Evolutionary conservation across 2,797 vertebrate genomes (phyloP).

Genomic region (Cossypha polioptera): DNA sequence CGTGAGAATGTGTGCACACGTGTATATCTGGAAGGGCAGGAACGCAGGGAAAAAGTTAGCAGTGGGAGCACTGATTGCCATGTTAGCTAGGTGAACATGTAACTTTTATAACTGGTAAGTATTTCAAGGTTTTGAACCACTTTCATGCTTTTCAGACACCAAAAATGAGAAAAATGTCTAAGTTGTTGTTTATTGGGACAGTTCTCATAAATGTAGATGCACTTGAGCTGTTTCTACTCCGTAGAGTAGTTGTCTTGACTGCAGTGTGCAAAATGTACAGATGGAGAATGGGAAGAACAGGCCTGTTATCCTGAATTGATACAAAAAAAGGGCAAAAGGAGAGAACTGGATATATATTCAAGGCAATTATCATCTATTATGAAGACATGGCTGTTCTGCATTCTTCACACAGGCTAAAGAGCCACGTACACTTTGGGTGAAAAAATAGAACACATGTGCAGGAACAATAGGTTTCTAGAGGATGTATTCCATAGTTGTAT

Average conservation of each 20-base stretch:
- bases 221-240: not conserved
- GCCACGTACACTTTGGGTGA: not conserved
- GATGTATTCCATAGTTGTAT: not conserved
- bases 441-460: not conserved
- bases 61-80: not conserved
- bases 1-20: accelerated
- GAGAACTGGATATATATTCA: not conserved
- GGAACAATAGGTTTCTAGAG: not conserved
- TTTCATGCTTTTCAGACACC: not conserved
- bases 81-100: not conserved
- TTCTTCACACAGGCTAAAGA: not conserved
- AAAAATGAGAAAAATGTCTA: not conserved
- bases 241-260: not conserved
- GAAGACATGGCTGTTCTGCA: not conserved
- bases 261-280: not conserved
- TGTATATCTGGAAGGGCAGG: not conserved
- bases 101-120: not conserved
- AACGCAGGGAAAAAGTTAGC: not conserved
- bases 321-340: not conserved
- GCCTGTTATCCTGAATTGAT: not conserved
- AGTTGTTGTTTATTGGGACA: not conserved
- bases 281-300: not conserved
- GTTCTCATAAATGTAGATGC: not conserved
- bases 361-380: constrained; percentile 1
- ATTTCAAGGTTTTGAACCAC: not conserved